These are phyloP conservation scores for Labeo catla DNA, from an alignment of 2,113 vertebrate species.

Conservation along the genomic window DNA sequence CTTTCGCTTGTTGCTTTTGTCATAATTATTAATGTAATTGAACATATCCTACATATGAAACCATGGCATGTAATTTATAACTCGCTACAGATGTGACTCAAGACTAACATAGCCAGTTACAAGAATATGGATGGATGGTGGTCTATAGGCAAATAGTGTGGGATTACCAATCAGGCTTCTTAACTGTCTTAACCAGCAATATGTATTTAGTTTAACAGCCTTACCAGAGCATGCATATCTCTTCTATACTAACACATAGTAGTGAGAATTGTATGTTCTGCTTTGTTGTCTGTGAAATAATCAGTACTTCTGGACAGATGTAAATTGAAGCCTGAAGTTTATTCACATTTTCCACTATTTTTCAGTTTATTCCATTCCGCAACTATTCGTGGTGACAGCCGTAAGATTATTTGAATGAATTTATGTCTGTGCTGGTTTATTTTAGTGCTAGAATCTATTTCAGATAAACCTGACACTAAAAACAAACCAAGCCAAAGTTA, in stretches of 20 bases:
- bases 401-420: constrained; percentile 7
- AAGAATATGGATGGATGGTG: neutral
- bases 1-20: neutral
- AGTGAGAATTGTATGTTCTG: neutral
- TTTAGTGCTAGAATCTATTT: constrained; percentile 2
- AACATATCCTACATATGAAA: neutral
- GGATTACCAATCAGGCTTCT: no score
- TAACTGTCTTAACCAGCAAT: no score
- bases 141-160: no score
- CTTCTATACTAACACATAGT: neutral
- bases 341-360: constrained; percentile 12
- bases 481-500: neutral
- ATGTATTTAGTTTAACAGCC: no score
- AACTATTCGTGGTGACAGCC: neutral
- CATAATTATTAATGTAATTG: neutral
- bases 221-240: neutral
- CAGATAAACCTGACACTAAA: neutral
- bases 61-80: neutral
- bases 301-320: neutral
- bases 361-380: neutral
- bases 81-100: neutral
- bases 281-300: neutral
- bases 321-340: constrained; percentile 17
- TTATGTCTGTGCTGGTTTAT: constrained; percentile 7
- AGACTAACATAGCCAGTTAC: neutral